A percentile compares a stretch with the other conserved stretches of the same genome.
Evolutionary conservation across 1,140 invertebrate genomes (phyloP).

Genomic region (Grapholita molesta): DNA sequence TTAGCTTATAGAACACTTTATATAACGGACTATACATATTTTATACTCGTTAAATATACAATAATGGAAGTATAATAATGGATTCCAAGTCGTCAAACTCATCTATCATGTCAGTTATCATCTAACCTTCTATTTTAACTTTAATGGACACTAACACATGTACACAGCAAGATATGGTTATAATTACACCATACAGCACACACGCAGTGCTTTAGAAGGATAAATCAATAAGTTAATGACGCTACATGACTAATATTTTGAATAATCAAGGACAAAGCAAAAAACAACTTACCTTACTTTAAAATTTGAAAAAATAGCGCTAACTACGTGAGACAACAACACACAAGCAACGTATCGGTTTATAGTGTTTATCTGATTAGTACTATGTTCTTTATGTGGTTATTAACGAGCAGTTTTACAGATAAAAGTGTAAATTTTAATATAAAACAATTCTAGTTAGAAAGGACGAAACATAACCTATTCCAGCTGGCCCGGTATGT

Average conservation of each 20-base stretch:
- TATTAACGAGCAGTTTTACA: constrained; percentile 10
- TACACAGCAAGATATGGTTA: no score
- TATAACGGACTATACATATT: no score
- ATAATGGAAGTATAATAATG: no score
- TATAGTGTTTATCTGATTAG: background rate
- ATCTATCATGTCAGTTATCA: no score
- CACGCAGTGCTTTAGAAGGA: background rate
- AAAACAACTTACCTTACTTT: background rate
- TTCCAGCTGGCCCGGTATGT: constrained; percentile 36
- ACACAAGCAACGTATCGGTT: background rate
- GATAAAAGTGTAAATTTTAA: constrained; percentile 19
- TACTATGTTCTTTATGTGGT: background rate
- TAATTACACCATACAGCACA: no score
- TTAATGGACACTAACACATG: no score
- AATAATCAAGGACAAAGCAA: background rate
- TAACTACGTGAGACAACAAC: background rate
- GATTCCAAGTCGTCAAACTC: no score
- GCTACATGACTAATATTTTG: background rate
- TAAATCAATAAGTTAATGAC: background rate
- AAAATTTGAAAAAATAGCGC: background rate
- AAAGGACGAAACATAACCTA: constrained; percentile 50
- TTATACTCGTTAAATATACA: no score
- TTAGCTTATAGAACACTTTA: no score
- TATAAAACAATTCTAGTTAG: constrained; percentile 29
- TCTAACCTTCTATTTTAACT: no score